Conservation (phyloP, 2,113 vertebrate genomes). For the Proterorhinus semilunaris region DNA sequence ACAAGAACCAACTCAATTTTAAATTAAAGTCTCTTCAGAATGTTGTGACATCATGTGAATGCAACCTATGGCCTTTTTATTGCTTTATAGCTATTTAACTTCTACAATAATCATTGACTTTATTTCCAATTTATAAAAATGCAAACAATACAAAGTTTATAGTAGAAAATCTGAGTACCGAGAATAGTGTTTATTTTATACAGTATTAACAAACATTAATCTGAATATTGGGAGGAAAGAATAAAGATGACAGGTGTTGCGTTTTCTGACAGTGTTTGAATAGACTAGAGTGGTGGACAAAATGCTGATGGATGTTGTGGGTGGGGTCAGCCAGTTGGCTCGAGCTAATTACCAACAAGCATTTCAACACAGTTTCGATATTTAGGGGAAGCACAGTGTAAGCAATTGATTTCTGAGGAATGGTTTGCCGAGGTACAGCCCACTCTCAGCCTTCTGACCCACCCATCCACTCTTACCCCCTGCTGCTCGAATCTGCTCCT, state of each 20-base stretch:
- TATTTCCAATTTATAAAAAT: neutral
- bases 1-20: too few species aligned
- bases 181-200: too few species aligned
- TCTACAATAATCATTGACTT: neutral
- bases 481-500: constrained; percentile 32
- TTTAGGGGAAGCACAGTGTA: constrained; percentile 50
- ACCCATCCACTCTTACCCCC: constrained; percentile 10
- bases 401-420: constrained; percentile 51
- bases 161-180: too few species aligned
- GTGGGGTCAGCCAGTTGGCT: constrained; percentile 45
- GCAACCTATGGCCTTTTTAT: constrained; percentile 1
- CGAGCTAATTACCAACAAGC: constrained; percentile 42
- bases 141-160: neutral
- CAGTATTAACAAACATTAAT: neutral
- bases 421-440: constrained; percentile 37
- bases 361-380: constrained; percentile 47
- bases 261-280: constrained; percentile 6
- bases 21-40: too few species aligned
- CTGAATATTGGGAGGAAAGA: neutral
- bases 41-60: too few species aligned
- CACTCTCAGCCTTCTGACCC: constrained; percentile 51
- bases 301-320: constrained; percentile 30
- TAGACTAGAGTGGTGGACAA: constrained; percentile 19
- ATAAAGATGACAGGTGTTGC: neutral
- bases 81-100: constrained; percentile 13